Conservation (phyloP, 2,797 vertebrate species). For the Morelia viridis region DNA sequence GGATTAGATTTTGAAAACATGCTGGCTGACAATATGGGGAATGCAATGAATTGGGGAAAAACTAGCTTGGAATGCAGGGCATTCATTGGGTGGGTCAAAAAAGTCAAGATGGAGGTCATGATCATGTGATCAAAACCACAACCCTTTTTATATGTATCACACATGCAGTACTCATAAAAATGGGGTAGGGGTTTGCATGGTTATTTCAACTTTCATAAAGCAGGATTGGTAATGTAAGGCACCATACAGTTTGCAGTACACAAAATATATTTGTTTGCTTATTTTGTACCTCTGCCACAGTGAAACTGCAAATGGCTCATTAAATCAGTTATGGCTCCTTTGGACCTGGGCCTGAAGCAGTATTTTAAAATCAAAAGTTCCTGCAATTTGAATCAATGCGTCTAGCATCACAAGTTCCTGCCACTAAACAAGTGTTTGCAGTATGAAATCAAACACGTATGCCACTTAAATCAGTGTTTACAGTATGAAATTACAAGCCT, state of each 20-base stretch:
- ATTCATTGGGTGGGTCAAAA: background rate
- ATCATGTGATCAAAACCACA: background rate
- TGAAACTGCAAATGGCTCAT: background rate
- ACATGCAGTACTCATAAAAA: background rate
- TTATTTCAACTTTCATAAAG: background rate
- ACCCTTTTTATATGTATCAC: background rate
- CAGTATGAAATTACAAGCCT: background rate
- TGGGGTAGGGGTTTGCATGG: background rate
- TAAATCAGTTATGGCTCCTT: background rate
- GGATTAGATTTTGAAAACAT: background rate
- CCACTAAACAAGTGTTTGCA: background rate
- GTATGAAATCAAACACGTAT: background rate
- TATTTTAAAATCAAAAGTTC: background rate
- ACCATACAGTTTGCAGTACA: background rate
- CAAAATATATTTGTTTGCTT: background rate
- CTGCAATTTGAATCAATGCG: background rate
- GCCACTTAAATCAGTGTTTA: background rate
- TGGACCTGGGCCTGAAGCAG: background rate
- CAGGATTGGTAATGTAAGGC: background rate
- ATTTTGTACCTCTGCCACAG: background rate
- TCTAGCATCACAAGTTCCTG: background rate
- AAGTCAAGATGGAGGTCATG: background rate
- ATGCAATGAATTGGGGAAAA: background rate
- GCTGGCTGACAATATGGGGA: background rate
- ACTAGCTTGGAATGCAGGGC: background rate